Evolutionary conservation across 1,140 invertebrate species (phyloP).

Genomic region (Saccostrea echinata): DNA sequence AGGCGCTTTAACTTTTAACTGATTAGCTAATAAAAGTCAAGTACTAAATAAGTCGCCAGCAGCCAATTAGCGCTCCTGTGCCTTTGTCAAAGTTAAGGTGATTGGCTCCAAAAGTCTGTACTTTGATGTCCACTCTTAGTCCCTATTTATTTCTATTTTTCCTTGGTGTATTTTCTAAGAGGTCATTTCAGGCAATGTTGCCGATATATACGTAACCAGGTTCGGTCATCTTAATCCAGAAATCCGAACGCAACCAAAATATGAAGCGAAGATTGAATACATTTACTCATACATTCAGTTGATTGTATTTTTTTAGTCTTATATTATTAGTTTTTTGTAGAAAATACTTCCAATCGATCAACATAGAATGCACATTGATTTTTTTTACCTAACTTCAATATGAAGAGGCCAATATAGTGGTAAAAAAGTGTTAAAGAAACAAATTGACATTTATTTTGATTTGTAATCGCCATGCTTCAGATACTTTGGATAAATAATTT

Average conservation of each 20-base stretch:
- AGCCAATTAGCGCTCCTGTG: conserved; percentile 34
- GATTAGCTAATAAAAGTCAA: conserved; percentile 45
- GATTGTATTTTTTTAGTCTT: too few relatives aligned
- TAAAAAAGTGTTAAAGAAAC: not conserved
- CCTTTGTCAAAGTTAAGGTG: conserved; percentile 19
- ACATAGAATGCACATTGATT: too few relatives aligned
- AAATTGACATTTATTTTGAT: not conserved
- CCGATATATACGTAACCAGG: not conserved
- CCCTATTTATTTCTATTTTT: not conserved
- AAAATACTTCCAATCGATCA: too few relatives aligned
- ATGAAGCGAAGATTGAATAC: too few relatives aligned
- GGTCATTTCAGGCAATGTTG: conserved; percentile 31
- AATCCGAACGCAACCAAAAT: too few relatives aligned
- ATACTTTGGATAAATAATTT: not conserved
- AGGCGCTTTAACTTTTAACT: conserved; percentile 35
- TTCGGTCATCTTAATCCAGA: not conserved
- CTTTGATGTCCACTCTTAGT: not conserved
- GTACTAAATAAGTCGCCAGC: conserved; percentile 25
- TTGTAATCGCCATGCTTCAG: not conserved
- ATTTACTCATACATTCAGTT: too few relatives aligned
- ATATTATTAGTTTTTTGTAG: too few relatives aligned
- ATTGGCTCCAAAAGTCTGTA: conserved; percentile 37
- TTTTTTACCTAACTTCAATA: not conserved
- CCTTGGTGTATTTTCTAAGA: not conserved
- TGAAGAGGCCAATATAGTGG: not conserved